These are phyloP conservation scores for Chaitophorus viminalis DNA, from an alignment of 2,888 invertebrate species.

Conservation along the genomic window DNA sequence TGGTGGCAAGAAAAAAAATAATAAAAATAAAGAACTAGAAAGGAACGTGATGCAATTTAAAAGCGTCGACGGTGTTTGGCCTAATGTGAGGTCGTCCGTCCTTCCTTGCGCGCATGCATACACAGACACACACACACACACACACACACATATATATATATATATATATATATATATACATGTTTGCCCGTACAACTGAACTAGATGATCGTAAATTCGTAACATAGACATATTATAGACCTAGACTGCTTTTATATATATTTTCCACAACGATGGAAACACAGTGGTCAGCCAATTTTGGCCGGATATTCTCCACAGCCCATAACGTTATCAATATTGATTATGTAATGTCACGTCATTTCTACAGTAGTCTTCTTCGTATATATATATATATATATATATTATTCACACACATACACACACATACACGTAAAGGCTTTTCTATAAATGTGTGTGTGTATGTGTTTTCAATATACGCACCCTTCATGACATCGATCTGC, in stretches of 20 bases:
- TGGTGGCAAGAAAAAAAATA: background rate
- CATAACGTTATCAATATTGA: conserved; percentile 51
- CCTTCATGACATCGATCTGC: conserved; percentile 19
- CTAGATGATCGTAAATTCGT: conserved; percentile 36
- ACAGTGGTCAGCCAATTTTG: conserved; percentile 41
- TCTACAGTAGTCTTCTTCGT: conserved; percentile 27
- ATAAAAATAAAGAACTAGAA: conserved; percentile 32
- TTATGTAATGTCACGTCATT: conserved; percentile 42
- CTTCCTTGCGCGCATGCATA: background rate
- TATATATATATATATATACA: background rate
- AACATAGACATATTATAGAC: too few relatives aligned
- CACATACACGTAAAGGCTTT: background rate
- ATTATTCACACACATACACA: too few relatives aligned
- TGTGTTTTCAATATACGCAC: background rate
- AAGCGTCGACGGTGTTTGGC: conserved; percentile 23
- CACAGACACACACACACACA: background rate
- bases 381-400: background rate
- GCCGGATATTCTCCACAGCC: conserved; percentile 36
- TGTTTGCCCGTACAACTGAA: too few relatives aligned
- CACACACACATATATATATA: background rate
- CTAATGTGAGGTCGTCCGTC: conserved; percentile 29
- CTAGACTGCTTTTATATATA: background rate
- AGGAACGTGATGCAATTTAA: conserved; percentile 59
- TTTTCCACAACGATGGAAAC: background rate
- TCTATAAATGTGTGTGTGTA: background rate